A percentile compares a stretch with the other conserved stretches of the same genome.
Conservation (phyloP, 2,797 vertebrate species). For the Anguilla pacifica region DNA sequence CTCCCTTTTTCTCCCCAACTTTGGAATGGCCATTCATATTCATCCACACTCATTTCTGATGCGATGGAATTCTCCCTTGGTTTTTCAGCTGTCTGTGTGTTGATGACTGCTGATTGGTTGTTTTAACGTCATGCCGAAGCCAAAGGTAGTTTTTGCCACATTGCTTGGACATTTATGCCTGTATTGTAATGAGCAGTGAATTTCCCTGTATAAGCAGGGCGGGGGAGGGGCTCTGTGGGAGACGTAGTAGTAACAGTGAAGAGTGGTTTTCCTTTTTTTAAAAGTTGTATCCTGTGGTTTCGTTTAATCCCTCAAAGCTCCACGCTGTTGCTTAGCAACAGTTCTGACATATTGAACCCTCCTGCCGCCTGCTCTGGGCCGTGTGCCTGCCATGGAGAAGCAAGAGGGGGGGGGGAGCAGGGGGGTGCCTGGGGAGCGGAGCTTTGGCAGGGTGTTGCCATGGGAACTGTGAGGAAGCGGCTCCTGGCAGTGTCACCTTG, state of each 20-base stretch:
- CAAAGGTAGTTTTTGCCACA: not conserved
- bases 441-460: conserved; percentile 45
- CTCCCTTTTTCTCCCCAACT: not conserved
- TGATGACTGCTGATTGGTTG: no score
- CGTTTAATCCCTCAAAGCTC: not conserved
- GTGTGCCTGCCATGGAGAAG: not conserved
- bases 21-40: not conserved
- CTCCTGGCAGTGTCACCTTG: conserved; percentile 47
- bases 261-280: not conserved
- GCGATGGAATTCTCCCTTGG: no score
- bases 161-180: not conserved
- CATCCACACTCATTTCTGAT: not conserved
- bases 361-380: not conserved
- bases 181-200: not conserved
- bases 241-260: not conserved
- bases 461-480: conserved; percentile 44
- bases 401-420: not conserved
- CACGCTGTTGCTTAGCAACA: not conserved
- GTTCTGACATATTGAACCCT: not conserved
- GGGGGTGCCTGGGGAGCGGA: not conserved
- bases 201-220: no score
- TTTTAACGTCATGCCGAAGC: not conserved
- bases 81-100: no score
- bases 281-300: not conserved
- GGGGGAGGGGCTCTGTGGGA: not conserved